Evolutionary conservation across 1,140 invertebrate genomes (phyloP).

Genomic region (Cardiocondyla obscurior): DNA sequence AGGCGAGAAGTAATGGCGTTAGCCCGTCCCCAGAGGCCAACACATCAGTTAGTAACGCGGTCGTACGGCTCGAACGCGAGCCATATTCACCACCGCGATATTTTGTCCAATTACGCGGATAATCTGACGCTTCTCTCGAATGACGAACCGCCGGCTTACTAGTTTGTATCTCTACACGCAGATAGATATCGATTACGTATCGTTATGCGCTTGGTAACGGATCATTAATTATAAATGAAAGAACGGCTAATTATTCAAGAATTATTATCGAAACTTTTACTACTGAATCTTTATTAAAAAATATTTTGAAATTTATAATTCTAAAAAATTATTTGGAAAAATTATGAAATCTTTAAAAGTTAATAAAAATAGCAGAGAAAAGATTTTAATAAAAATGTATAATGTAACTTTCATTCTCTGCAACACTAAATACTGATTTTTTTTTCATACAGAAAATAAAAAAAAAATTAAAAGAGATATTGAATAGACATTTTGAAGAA

Average conservation of each 20-base stretch:
- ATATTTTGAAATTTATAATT: background rate
- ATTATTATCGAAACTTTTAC: background rate
- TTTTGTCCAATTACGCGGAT: constrained; percentile 73
- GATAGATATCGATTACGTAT: constrained; percentile 53
- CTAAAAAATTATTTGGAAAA: background rate
- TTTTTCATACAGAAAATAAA: background rate
- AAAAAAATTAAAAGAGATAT: background rate
- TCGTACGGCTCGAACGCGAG: constrained; percentile 48
- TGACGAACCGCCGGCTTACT: constrained; percentile 41
- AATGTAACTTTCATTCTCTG: background rate
- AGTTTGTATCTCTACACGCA: background rate
- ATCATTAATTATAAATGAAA: background rate
- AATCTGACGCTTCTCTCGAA: constrained; percentile 61
- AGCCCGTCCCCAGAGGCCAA: constrained; percentile 68
- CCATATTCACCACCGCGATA: constrained; percentile 61
- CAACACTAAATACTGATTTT: background rate
- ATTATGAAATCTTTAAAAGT: constrained; percentile 4
- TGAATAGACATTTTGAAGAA: background rate
- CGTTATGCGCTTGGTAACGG: background rate
- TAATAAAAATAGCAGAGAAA: constrained; percentile 18
- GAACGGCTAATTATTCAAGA: background rate
- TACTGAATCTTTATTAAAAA: background rate
- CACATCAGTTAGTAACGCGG: constrained; percentile 73
- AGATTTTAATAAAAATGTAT: background rate
- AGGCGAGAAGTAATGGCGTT: constrained; percentile 68